Percentiles rank a stretch among this genome's conserved stretches.
These are phyloP conservation scores for Cosmopolites sordidus DNA, from an alignment of 2,888 invertebrate species.

Conservation along the genomic window DNA sequence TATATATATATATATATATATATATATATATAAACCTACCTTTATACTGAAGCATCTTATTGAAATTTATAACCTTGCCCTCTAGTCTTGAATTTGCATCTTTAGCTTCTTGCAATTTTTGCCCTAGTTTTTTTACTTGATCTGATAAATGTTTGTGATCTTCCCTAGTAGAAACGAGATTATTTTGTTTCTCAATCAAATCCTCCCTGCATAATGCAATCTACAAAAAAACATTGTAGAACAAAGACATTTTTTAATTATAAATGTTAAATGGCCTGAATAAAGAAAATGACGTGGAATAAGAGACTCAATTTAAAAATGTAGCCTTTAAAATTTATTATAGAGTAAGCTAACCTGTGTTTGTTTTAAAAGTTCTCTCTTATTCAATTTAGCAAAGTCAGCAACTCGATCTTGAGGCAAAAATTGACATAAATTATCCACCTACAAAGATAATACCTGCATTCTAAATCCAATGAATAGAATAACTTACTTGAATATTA, in stretches of 20 bases:
- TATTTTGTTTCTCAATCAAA: slow-evolving; percentile 54
- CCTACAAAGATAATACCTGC: slow-evolving; percentile 16
- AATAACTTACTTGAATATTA: slow-evolving; percentile 61
- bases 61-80: slow-evolving; percentile 61
- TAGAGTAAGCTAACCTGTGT: slow-evolving; percentile 54
- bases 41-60: slow-evolving; percentile 57
- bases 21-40: too few relatives aligned
- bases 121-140: slow-evolving; percentile 29
- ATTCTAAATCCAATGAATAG: neutral
- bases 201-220: slow-evolving; percentile 69
- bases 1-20: too few relatives aligned
- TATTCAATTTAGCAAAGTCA: slow-evolving; percentile 90
- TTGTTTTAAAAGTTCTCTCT: slow-evolving; percentile 76
- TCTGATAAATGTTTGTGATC: slow-evolving; percentile 46
- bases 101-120: slow-evolving; percentile 46
- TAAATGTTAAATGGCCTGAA: too few relatives aligned
- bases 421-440: slow-evolving; percentile 83
- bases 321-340: too few relatives aligned
- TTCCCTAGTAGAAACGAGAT: slow-evolving; percentile 55
- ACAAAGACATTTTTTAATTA: too few relatives aligned
- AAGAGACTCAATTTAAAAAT: neutral
- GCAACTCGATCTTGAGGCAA: slow-evolving; percentile 96
- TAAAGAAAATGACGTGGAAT: too few relatives aligned
- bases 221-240: slow-evolving; percentile 44
- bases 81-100: slow-evolving; percentile 37